Conservation (phyloP, 1,140 invertebrate species). For the Grapholita molesta region DNA sequence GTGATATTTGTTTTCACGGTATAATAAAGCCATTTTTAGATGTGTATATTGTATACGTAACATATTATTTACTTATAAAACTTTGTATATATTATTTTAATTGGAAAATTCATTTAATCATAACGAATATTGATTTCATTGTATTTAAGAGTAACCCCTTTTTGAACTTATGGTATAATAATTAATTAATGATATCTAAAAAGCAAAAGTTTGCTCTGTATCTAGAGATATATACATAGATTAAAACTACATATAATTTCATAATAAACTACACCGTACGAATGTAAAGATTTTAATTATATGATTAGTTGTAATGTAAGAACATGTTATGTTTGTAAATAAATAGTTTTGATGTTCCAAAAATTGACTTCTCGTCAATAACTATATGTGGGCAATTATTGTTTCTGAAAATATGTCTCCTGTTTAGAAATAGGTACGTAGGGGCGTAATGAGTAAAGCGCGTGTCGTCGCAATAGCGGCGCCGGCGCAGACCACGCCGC, state of each 20-base stretch:
- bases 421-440: constrained; percentile 35
- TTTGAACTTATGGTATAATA: background rate
- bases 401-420: constrained; percentile 75
- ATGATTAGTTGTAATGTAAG: constrained; percentile 2
- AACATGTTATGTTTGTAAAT: background rate
- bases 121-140: background rate
- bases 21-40: background rate
- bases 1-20: background rate
- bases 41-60: background rate
- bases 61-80: background rate
- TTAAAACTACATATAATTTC: constrained; percentile 12
- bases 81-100: background rate
- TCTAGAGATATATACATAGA: constrained; percentile 1
- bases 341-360: constrained; percentile 3
- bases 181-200: background rate
- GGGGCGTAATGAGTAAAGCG: constrained; percentile 14
- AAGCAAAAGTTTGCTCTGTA: background rate
- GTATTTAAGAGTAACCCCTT: background rate
- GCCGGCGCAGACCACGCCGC: background rate
- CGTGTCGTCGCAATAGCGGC: background rate
- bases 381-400: constrained; percentile 69
- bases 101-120: background rate
- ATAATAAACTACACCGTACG: constrained; percentile 4
- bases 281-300: background rate
- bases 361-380: constrained; percentile 16